A percentile compares a stretch with the other conserved stretches of the same genome.
Conservation (phyloP, 2,888 invertebrate genomes). For the Clistopyga incitator region DNA sequence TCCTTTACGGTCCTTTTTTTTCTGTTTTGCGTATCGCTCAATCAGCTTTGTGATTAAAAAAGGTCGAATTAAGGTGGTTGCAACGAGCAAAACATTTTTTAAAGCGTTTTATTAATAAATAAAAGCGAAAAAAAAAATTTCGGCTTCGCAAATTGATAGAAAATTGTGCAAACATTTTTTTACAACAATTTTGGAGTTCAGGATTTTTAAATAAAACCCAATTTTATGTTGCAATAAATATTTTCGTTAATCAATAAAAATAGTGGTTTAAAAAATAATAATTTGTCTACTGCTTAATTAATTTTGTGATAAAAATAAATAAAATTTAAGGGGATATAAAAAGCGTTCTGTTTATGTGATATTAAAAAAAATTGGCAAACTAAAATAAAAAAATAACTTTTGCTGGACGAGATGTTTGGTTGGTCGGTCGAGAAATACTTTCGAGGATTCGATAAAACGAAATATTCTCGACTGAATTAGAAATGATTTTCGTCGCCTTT, state of each 20-base stretch:
- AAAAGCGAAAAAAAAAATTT: background rate
- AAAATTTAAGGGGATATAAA: background rate
- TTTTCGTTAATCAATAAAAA: too few species aligned
- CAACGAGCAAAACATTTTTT: background rate
- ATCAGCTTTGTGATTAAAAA: background rate
- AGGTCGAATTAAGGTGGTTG: background rate
- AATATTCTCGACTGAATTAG: conserved; percentile 30
- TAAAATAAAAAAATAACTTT: background rate
- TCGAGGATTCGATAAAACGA: conserved; percentile 28
- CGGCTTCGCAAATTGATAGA: too few species aligned
- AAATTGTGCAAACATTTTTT: too few species aligned
- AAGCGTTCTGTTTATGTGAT: background rate
- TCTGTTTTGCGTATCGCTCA: background rate
- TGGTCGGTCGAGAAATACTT: conserved; percentile 10
- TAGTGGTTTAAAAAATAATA: too few species aligned
- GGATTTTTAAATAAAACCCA: too few species aligned
- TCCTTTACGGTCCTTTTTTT: conserved; percentile 49
- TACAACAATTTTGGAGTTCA: too few species aligned
- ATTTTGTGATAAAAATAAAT: too few species aligned
- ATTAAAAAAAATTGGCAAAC: background rate
- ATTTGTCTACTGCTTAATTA: background rate
- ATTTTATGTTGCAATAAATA: too few species aligned
- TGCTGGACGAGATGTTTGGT: background rate
- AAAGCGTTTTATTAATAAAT: background rate
- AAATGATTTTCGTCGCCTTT: conserved; percentile 32